Base-by-base conservation (phyloP, 2,113 vertebrate genomes). In the Mola mola region DNA sequence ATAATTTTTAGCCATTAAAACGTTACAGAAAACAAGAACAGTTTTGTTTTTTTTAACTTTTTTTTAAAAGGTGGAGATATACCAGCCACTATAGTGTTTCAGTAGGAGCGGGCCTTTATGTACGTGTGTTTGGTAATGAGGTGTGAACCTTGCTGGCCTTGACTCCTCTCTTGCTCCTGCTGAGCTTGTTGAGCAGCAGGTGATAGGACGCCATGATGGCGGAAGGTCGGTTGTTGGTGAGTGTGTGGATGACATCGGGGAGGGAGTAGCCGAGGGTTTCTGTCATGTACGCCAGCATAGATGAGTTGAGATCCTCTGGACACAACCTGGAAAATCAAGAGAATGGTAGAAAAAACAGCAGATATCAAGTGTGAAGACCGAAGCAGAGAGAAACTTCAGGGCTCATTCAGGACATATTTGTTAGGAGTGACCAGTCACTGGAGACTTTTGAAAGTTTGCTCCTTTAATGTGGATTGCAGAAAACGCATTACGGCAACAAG, bases 121-220 rank as follows among this genome's bases (percentile, higher is more conserved):
- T 67, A 31, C 8, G 9, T 25, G 21, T 49, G 16, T 13, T 17
- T 37, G 22, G 2, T 17, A 31, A 19, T 21, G 31, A 53, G 0
- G 4, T 20, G 12, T 38, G 36, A 44, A 86, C 92, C 91, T 94
- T 93, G 44, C 31, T 52, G 66, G 57, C 70, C 76, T 85, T 92
- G 33, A 0, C 0, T 49, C 85, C 86, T 72, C 84, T 95, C 75
- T 92, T 91, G 48, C 82, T 86, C 48, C 89, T 88, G 58, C 75
- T 67, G 28, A 94, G 83, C 68, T 94, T 95, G 82, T 89, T 91
- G 60, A 94, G 76, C 70, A 96, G 78, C 59, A 94, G 88, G 67
- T 90, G 94, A 26, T 95, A 94, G 29, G 89, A 90, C 60, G 93
- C 89, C 90, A 92, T 92, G 83, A 92, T 83, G 87, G 93, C 76